Evolutionary conservation across 2,113 vertebrate species (phyloP).

Genomic region (Falco punctatus): DNA sequence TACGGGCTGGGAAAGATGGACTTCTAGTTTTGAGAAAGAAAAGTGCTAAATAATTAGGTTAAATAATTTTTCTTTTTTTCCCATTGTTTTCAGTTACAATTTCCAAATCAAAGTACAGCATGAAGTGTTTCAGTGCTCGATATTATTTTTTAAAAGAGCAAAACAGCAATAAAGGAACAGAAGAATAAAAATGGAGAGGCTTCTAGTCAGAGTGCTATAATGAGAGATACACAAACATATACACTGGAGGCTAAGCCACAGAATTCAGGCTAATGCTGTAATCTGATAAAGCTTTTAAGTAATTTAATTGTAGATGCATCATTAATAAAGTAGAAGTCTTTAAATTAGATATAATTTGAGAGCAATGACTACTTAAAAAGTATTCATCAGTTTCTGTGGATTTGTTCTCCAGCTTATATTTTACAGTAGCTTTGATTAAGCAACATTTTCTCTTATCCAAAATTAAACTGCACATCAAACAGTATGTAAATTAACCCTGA

Average conservation of each 20-base stretch:
- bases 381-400: constrained; percentile 33
- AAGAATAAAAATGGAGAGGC: neutral
- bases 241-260: constrained; percentile 37
- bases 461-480: constrained; percentile 79
- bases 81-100: neutral
- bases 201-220: neutral
- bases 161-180: neutral
- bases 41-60: neutral
- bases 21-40: neutral
- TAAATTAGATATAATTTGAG: constrained; percentile 33
- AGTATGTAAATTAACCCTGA: constrained; percentile 80
- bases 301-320: constrained; percentile 66
- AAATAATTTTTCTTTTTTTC: neutral
- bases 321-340: constrained; percentile 44
- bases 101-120: neutral
- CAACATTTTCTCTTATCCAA: constrained; percentile 61
- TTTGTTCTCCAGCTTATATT: constrained; percentile 51
- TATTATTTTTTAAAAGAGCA: neutral
- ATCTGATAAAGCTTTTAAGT: constrained; percentile 58
- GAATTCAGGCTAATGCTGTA: constrained; percentile 39
- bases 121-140: neutral
- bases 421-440: constrained; percentile 72
- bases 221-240: constrained; percentile 27
- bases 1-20: neutral
- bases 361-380: constrained; percentile 9